Conservation (phyloP, 1,140 invertebrate genomes). For the Zelostemma sp. region DNA sequence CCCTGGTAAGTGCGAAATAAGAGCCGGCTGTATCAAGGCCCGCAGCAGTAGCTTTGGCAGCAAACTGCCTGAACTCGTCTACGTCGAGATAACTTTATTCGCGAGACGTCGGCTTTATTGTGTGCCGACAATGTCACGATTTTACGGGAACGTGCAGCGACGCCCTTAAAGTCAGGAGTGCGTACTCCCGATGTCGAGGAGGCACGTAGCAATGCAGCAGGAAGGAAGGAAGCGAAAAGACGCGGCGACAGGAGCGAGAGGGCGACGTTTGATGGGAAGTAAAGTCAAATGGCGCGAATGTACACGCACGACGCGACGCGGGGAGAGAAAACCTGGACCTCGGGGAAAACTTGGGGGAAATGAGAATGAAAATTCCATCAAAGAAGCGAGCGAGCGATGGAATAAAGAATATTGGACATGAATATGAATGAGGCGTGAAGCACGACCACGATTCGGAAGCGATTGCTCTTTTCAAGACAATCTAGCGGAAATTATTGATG, state of each 20-base stretch:
- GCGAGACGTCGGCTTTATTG: constrained; percentile 44
- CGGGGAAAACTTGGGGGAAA: too few relatives aligned
- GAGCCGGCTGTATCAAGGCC: constrained; percentile 6
- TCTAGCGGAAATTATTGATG: constrained; percentile 45
- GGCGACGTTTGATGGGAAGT: background rate
- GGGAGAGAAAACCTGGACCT: background rate
- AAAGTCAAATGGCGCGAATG: background rate
- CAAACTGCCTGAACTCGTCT: constrained; percentile 5
- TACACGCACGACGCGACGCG: background rate
- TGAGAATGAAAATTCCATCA: background rate
- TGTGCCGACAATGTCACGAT: constrained; percentile 46
- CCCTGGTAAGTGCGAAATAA: constrained; percentile 17
- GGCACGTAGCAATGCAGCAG: constrained; percentile 15
- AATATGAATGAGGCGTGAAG: constrained; percentile 43
- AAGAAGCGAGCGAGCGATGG: background rate
- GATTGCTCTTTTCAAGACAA: constrained; percentile 27
- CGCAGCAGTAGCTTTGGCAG: constrained; percentile 15
- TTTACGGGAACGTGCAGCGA: constrained; percentile 43
- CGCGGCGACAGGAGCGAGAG: constrained; percentile 40
- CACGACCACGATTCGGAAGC: constrained; percentile 38
- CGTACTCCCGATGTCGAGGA: constrained; percentile 20
- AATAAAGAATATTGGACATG: constrained; percentile 2
- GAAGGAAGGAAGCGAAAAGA: constrained; percentile 46
- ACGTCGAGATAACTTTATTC: constrained; percentile 43
- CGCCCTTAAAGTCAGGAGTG: constrained; percentile 42